These are phyloP conservation scores for Aphidius gifuensis DNA, from an alignment of 1,140 invertebrate genomes.

Conservation along the genomic window DNA sequence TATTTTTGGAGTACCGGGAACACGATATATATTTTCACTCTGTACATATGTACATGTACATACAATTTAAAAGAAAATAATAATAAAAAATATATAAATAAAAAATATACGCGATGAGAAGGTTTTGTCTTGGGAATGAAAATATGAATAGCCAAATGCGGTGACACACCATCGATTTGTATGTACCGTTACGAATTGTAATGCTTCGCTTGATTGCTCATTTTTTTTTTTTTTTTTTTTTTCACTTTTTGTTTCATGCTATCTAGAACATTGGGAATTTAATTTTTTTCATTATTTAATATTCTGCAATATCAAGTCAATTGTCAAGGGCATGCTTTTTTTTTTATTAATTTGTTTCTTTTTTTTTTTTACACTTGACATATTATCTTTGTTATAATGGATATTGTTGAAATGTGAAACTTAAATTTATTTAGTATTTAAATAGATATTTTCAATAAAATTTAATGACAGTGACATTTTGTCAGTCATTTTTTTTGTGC, in stretches of 20 bases:
- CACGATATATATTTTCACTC: background rate
- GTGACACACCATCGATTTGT: slow-evolving; percentile 14
- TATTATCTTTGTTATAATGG: too few relatives aligned
- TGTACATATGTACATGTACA: background rate
- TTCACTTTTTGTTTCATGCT: too few relatives aligned
- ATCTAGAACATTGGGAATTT: slow-evolving; percentile 1
- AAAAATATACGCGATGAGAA: background rate
- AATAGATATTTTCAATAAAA: too few relatives aligned
- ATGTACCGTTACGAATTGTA: slow-evolving; percentile 15
- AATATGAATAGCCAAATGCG: slow-evolving; percentile 5
- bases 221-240: background rate
- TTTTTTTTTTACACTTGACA: too few relatives aligned
- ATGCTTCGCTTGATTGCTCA: slow-evolving; percentile 13
- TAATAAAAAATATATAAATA: too few relatives aligned
- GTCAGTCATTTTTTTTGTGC: background rate
- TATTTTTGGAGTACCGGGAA: slow-evolving; percentile 24
- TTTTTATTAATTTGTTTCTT: too few relatives aligned
- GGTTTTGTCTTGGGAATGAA: background rate
- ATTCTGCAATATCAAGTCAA: background rate
- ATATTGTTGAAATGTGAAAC: too few relatives aligned
- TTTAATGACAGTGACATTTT: too few relatives aligned
- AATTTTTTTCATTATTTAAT: background rate
- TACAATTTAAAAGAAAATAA: background rate
- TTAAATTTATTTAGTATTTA: too few relatives aligned
- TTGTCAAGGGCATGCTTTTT: background rate